phyloP scores from a whole-genome alignment of 2,888 invertebrate species.

The Oscheius sp. region DNA sequence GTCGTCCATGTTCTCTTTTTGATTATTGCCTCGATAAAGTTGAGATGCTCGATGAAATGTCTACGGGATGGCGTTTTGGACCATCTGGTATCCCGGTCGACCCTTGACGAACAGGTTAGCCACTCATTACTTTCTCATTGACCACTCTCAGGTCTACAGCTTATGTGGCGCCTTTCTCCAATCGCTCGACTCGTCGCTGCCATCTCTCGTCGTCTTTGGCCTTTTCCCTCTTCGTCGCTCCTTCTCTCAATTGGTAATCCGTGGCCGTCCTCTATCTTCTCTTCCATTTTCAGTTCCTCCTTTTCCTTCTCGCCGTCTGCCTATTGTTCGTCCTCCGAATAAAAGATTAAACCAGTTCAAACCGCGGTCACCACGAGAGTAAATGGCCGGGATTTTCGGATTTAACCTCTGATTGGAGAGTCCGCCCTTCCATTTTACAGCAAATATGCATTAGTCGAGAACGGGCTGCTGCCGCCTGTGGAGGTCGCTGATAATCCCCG shows the following conservation, averaged over 20 bases:
- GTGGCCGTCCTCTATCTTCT: background rate
- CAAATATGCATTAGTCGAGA: background rate
- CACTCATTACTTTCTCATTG: background rate
- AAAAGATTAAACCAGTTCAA: background rate
- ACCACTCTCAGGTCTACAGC: background rate
- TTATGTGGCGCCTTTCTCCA: background rate
- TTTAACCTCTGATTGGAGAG: background rate
- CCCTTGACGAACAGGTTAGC: slow-evolving; percentile 15
- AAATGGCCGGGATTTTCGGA: background rate
- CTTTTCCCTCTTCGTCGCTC: slow-evolving; percentile 13
- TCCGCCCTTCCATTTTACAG: background rate
- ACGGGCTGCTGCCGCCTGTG: background rate
- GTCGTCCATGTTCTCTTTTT: background rate
- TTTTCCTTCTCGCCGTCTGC: too few species aligned
- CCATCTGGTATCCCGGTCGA: slow-evolving; percentile 1
- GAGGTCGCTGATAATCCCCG: slow-evolving; percentile 1
- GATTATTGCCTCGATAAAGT: background rate
- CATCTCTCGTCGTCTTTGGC: slow-evolving; percentile 5
- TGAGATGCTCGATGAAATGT: background rate
- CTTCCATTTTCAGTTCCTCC: slow-evolving; percentile 2
- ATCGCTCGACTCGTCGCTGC: background rate
- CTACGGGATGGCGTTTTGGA: slow-evolving; percentile 7
- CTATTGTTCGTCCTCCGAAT: background rate
- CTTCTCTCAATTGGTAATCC: slow-evolving; percentile 3
- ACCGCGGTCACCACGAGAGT: too few species aligned